Evolutionary conservation across 1,140 invertebrate genomes (phyloP).

Genomic region (Orussus abietinus): DNA sequence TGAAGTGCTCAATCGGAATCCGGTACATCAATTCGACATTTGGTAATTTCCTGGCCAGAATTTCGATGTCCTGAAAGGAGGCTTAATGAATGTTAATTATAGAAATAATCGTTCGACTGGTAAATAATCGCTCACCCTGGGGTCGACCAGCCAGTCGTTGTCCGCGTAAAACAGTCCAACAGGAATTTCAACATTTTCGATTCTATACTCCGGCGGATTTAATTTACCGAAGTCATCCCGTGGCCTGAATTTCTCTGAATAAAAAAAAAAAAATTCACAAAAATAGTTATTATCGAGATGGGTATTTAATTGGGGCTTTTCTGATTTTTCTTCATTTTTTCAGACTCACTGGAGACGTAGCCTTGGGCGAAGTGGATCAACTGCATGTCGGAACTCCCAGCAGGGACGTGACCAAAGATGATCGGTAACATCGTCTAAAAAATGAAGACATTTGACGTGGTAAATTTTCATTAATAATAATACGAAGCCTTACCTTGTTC

Average conservation of each 20-base stretch:
- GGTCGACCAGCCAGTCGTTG: slow-evolving; percentile 63
- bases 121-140: slow-evolving; percentile 20
- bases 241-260: slow-evolving; percentile 43
- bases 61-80: slow-evolving; percentile 36
- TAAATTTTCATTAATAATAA: slow-evolving; percentile 1
- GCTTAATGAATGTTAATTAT: neutral
- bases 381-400: slow-evolving; percentile 72
- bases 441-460: slow-evolving; percentile 10
- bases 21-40: slow-evolving; percentile 55
- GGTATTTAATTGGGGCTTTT: neutral
- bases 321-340: slow-evolving; percentile 3
- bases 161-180: slow-evolving; percentile 65
- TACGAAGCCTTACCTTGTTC: slow-evolving; percentile 42
- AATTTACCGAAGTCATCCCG: slow-evolving; percentile 50
- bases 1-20: slow-evolving; percentile 57
- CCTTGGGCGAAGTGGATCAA: slow-evolving; percentile 66
- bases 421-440: slow-evolving; percentile 59
- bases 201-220: slow-evolving; percentile 58
- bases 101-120: neutral
- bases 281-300: slow-evolving; percentile 4
- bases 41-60: slow-evolving; percentile 45
- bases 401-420: slow-evolving; percentile 69
- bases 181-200: slow-evolving; percentile 62
- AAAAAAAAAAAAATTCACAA: slow-evolving; percentile 12
- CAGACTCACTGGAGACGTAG: slow-evolving; percentile 53